Evolutionary conservation across 1,140 invertebrate species (phyloP).

Genomic region (Stenopsyche tienmushanensis): DNA sequence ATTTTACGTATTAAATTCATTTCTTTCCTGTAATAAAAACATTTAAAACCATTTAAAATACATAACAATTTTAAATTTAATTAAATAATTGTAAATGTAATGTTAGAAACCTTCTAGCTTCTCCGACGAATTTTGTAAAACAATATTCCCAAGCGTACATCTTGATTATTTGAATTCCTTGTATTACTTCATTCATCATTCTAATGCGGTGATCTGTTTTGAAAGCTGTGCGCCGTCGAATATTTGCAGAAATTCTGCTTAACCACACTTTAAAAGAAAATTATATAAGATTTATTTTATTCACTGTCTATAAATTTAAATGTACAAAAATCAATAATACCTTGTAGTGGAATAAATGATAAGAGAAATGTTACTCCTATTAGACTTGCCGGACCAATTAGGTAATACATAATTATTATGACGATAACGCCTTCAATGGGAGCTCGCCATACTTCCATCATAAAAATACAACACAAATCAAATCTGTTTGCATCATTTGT

Average conservation of each 20-base stretch:
- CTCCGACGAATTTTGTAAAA: conserved; percentile 68
- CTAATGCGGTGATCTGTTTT: conserved; percentile 80
- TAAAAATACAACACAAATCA: conserved; percentile 64
- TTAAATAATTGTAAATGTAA: no score
- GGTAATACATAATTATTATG: conserved; percentile 72
- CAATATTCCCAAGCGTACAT: conserved; percentile 91
- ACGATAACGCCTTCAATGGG: conserved; percentile 76
- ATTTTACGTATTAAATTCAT: conserved; percentile 67
- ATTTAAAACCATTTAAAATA: conserved; percentile 22
- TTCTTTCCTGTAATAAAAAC: conserved; percentile 57
- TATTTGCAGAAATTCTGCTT: conserved; percentile 66
- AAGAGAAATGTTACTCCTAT: conserved; percentile 78
- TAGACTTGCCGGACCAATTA: conserved; percentile 71
- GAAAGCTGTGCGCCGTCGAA: conserved; percentile 54
- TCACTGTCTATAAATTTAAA: neutral
- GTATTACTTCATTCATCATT: conserved; percentile 82
- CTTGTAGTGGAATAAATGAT: conserved; percentile 81
- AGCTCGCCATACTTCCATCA: conserved; percentile 71
- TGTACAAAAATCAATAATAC: conserved; percentile 45
- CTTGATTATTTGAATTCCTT: conserved; percentile 80
- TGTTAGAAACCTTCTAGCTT: conserved; percentile 53
- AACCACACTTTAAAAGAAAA: conserved; percentile 60
- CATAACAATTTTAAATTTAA: no score
- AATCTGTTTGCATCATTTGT: conserved; percentile 82
- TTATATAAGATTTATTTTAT: conserved; percentile 18